Evolutionary conservation across 2,888 invertebrate species (phyloP).

Genomic region (Ectemnius lituratus): DNA sequence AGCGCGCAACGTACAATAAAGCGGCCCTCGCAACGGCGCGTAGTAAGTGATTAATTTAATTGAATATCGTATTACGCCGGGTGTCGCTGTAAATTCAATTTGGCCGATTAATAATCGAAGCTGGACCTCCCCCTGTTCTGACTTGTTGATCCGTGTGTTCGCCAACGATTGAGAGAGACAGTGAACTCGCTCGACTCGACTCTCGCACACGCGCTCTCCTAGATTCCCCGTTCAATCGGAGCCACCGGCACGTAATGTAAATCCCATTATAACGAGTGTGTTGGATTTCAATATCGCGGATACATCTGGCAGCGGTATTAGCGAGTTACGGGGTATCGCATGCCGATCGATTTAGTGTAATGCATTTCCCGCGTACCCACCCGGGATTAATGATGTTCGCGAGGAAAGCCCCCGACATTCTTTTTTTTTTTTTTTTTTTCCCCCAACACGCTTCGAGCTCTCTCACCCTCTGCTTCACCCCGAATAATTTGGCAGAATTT

Average conservation of each 20-base stretch:
- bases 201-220: neutral
- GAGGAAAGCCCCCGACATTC: neutral
- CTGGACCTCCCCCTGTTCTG: slow-evolving; percentile 23
- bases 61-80: slow-evolving; percentile 31
- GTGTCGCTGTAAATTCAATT: slow-evolving; percentile 47
- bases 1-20: slow-evolving; percentile 15
- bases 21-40: slow-evolving; percentile 15
- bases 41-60: slow-evolving; percentile 52
- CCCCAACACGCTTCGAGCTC: neutral
- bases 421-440: too few species aligned
- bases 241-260: slow-evolving; percentile 46
- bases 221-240: slow-evolving; percentile 14
- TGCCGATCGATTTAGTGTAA: slow-evolving; percentile 33
- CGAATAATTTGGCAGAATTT: neutral
- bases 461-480: neutral
- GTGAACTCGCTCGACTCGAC: neutral
- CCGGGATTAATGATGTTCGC: slow-evolving; percentile 23
- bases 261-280: slow-evolving; percentile 53
- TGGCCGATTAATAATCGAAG: slow-evolving; percentile 52
- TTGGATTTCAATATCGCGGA: slow-evolving; percentile 38
- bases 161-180: slow-evolving; percentile 24
- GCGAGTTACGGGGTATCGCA: slow-evolving; percentile 33
- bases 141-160: slow-evolving; percentile 54
- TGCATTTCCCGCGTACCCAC: slow-evolving; percentile 37
- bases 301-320: slow-evolving; percentile 43